Conservation (phyloP, 2,797 vertebrate genomes). For the Eptatretus atami region DNA sequence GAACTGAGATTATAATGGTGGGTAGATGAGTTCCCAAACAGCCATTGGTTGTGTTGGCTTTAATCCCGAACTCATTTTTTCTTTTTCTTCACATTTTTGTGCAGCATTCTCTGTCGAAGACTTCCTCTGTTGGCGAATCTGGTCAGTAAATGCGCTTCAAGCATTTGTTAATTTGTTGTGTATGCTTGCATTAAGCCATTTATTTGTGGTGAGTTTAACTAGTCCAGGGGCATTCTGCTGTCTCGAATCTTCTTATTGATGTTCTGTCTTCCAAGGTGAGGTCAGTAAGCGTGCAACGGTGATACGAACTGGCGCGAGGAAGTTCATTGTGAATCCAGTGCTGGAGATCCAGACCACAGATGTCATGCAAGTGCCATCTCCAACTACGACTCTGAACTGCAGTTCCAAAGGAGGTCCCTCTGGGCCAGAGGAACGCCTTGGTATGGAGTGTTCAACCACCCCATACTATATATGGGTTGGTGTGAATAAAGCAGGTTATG, state of each 20-base stretch:
- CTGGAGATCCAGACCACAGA: conserved; percentile 2
- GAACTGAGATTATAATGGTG: no score
- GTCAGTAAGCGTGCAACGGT: background rate
- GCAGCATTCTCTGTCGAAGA: background rate
- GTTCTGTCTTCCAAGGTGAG: background rate
- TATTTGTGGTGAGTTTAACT: background rate
- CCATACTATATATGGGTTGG: no score
- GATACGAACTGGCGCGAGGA: conserved; percentile 1
- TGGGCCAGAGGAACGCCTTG: no score
- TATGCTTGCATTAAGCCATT: background rate
- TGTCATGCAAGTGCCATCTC: background rate
- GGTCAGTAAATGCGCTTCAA: no score
- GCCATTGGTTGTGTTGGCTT: no score
- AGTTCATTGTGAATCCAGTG: conserved; percentile 3
- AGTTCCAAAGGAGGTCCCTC: no score
- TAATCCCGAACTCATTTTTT: no score
- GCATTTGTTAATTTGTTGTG: no score
- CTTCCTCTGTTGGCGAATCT: background rate
- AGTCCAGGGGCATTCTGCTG: background rate
- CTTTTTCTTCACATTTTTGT: background rate
- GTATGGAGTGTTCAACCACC: no score
- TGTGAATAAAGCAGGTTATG: no score
- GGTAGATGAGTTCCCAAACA: no score
- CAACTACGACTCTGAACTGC: no score
- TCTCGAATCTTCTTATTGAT: background rate